Conservation (phyloP, 1,140 invertebrate genomes). For the Phymorhynchus buccinoides region DNA sequence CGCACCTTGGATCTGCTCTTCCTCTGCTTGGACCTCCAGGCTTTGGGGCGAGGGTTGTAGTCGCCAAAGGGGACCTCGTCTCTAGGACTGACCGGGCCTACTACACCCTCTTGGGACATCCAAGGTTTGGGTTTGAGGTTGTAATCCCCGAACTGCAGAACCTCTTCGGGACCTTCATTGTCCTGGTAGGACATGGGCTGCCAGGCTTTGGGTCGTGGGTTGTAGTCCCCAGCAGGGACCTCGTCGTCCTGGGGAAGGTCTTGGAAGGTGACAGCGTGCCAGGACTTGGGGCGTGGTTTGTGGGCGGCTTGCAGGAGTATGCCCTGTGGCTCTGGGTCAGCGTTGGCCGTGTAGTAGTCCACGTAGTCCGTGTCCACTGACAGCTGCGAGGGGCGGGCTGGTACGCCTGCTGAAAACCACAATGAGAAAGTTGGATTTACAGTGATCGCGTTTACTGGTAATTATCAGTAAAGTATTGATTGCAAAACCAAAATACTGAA, state of each 20-base stretch:
- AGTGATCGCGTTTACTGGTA: no score
- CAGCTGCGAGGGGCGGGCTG: not conserved
- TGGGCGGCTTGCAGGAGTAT: not conserved
- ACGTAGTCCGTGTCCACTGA: not conserved
- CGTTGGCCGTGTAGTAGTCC: not conserved
- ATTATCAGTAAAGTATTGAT: no score
- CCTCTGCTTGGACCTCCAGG: not conserved
- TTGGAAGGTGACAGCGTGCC: not conserved
- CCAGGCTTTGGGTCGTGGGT: constrained; percentile 43
- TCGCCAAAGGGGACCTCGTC: not conserved
- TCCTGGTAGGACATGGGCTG: not conserved
- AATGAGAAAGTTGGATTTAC: no score
- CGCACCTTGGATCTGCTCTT: not conserved
- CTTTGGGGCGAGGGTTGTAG: not conserved
- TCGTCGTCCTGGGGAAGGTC: not conserved
- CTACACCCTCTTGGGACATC: not conserved
- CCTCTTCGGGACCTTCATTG: not conserved
- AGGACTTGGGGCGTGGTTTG: constrained; percentile 1
- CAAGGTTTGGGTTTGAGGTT: not conserved
- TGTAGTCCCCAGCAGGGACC: constrained; percentile 36
- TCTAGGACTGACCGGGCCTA: not conserved
- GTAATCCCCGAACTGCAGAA: not conserved
- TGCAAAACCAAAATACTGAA: no score
- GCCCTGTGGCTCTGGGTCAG: not conserved
- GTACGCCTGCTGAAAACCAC: not conserved